Conservation (phyloP, 2,888 invertebrate species). For the Nephrocerus scutellatus region DNA sequence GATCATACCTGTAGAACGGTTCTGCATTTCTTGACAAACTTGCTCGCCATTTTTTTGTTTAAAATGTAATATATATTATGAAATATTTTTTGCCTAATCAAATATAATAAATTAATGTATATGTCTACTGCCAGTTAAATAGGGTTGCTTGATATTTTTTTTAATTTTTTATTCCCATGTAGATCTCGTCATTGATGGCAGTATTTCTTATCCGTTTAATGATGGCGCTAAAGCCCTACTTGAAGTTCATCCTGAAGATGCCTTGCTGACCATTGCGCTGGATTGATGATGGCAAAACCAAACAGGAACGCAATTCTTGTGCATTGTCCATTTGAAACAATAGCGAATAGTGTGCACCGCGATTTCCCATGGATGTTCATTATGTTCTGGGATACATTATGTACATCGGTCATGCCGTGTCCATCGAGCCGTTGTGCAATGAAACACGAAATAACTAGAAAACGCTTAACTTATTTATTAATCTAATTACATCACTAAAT, state of each 20-base stretch:
- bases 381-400: too few species aligned
- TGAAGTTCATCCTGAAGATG: slow-evolving; percentile 79
- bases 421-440: too few species aligned
- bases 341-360: too few species aligned
- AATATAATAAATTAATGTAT: not conserved
- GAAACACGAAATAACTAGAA: too few species aligned
- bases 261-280: slow-evolving; percentile 66
- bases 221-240: slow-evolving; percentile 83
- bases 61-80: not conserved
- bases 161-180: slow-evolving; percentile 14
- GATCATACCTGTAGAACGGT: slow-evolving; percentile 16
- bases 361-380: too few species aligned
- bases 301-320: too few species aligned
- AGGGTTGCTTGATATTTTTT: slow-evolving; percentile 2
- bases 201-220: slow-evolving; percentile 88
- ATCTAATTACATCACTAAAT: too few species aligned
- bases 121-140: not conserved
- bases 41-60: slow-evolving; percentile 1
- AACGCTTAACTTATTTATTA: too few species aligned
- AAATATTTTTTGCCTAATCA: not conserved
- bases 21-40: slow-evolving; percentile 13
- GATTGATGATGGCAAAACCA: slow-evolving; percentile 30
- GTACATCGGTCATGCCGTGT: too few species aligned
- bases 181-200: slow-evolving; percentile 92
- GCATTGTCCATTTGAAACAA: too few species aligned